Base-by-base conservation (phyloP, 2,888 invertebrate species). In the Acholoe squamosa region DNA sequence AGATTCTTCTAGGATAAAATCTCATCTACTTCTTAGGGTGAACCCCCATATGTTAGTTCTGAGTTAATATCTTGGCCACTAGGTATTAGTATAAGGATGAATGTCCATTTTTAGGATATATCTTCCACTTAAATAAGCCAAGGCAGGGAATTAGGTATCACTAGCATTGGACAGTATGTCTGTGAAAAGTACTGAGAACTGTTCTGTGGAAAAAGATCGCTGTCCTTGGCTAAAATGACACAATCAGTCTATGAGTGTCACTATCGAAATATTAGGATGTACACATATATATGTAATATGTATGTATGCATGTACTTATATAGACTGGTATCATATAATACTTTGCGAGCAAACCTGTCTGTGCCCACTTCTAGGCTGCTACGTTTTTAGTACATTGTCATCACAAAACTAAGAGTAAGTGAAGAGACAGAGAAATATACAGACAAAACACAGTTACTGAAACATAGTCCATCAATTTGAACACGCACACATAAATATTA, bases 131-230 rank as follows among this genome's bases (percentile, higher is more conserved):
- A 3, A 80, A 34, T 43, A 80, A 80, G 34, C 33, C 80, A 80
- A 43, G 43, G 80, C 80, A 80, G 80, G 43, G 34, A 80, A 80
- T 80, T 80, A 33, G 33, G 33, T 80, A 80, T 43, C 80, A 80
- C 80, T 80, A 80, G 80, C 80, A 80, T 80, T 80, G 80, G 80
- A 80, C 80, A 80, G 80, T 80, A 80, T 80, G 19, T 80, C 33
- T 80, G 25, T 80, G 43, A 80, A 43, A 80, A 80, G 80, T 33
- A 80, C 33, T 43, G 80, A 80, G 33, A 80, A 80, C 33, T 80
- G 12, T 19, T 80, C 80, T 33, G 14, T 80, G 80, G 43, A 80
- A 80, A 80, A 80, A 80, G 80, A 80, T 80, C 43, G 3, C 80
- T 80, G 80, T 19, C 80, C 80, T 43, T 43, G 80, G 80, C 80